These are phyloP conservation scores for Agrilus mali DNA, from an alignment of 2,888 invertebrate genomes.

Conservation along the genomic window DNA sequence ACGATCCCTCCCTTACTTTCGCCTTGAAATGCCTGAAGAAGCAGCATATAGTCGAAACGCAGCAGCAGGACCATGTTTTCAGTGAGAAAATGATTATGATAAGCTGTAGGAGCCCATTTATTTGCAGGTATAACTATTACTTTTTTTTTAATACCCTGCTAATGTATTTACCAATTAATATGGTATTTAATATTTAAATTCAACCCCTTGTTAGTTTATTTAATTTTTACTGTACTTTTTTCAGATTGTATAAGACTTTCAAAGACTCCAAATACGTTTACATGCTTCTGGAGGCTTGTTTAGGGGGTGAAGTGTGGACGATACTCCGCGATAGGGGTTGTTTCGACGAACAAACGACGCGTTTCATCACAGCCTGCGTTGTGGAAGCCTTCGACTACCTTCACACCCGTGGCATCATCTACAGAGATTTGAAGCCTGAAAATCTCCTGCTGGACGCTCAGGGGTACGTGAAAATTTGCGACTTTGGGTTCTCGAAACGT, in stretches of 20 bases:
- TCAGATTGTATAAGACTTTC: slow-evolving; percentile 52
- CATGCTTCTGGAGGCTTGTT: slow-evolving; percentile 58
- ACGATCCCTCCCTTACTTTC: slow-evolving; percentile 38
- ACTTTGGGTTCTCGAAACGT: slow-evolving; percentile 58
- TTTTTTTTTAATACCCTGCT: background rate
- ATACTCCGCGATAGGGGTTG: slow-evolving; percentile 50
- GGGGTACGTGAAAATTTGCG: slow-evolving; percentile 56
- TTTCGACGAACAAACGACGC: slow-evolving; percentile 52
- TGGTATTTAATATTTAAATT: too few relatives aligned
- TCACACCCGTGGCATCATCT: slow-evolving; percentile 49
- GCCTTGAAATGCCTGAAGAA: slow-evolving; percentile 63
- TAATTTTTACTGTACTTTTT: too few relatives aligned
- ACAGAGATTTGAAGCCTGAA: slow-evolving; percentile 55
- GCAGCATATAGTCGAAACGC: slow-evolving; percentile 58
- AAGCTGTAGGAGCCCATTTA: slow-evolving; percentile 57
- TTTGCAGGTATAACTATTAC: slow-evolving; percentile 45
- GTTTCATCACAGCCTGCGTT: slow-evolving; percentile 57
- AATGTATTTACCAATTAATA: too few relatives aligned
- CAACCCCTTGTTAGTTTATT: too few relatives aligned
- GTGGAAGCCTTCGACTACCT: slow-evolving; percentile 58
- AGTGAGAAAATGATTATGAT: slow-evolving; percentile 57
- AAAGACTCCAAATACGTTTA: slow-evolving; percentile 58
- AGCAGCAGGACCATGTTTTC: slow-evolving; percentile 61
- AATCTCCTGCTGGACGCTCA: slow-evolving; percentile 48
- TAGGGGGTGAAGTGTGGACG: slow-evolving; percentile 64